A percentile compares a stretch with the other conserved stretches of the same genome.
phyloP scores from a whole-genome alignment of 1,140 invertebrate species.

The Sarcophaga peregrina region DNA sequence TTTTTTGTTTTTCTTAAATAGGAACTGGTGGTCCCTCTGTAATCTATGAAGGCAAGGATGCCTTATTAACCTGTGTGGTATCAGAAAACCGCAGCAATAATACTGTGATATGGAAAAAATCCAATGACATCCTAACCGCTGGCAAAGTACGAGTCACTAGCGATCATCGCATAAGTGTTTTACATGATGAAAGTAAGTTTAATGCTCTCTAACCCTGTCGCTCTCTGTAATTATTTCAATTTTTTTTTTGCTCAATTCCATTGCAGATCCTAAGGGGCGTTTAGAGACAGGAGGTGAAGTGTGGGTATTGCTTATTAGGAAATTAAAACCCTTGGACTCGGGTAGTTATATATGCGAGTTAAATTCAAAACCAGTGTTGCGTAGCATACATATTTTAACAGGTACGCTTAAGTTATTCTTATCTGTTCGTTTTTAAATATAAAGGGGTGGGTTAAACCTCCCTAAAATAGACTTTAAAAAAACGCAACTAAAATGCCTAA shows the following conservation, averaged over 20 bases:
- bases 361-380: constrained; percentile 80
- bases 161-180: constrained; percentile 75
- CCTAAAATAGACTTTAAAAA: background rate
- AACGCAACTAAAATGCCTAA: background rate
- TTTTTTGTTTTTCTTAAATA: constrained; percentile 42
- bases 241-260: too few relatives aligned
- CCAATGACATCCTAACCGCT: constrained; percentile 79
- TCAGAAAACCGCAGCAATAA: constrained; percentile 73
- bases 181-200: constrained; percentile 77
- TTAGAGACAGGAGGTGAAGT: constrained; percentile 76
- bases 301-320: constrained; percentile 84
- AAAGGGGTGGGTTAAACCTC: background rate
- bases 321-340: constrained; percentile 75
- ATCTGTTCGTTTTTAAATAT: background rate
- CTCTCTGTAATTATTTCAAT: too few relatives aligned
- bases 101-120: constrained; percentile 78
- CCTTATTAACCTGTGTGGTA: constrained; percentile 80
- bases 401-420: constrained; percentile 68
- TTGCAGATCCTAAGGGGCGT: constrained; percentile 67
- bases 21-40: constrained; percentile 64
- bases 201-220: background rate
- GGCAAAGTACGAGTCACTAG: constrained; percentile 77
- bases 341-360: constrained; percentile 86
- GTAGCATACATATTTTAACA: constrained; percentile 79
- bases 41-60: constrained; percentile 78